Conservation (phyloP, 92 coral and sea anemone genomes). For the Paramuricea clavata region DNA sequence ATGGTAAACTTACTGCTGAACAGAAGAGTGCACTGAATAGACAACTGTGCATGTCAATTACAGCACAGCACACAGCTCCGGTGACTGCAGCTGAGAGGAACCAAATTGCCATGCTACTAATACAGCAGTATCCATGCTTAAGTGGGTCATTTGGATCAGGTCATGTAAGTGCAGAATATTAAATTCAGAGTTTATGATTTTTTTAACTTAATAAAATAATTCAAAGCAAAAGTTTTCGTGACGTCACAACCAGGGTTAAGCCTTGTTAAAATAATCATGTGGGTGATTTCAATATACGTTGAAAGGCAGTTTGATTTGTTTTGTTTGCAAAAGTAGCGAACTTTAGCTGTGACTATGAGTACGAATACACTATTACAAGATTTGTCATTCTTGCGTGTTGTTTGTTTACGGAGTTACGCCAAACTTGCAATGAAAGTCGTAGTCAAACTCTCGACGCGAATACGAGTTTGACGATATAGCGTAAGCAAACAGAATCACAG, state of each 20-base stretch:
- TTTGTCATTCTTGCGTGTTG: neutral
- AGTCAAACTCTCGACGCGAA: no score
- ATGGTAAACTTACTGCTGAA: neutral
- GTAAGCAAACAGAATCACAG: no score
- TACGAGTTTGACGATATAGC: no score
- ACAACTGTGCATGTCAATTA: constrained; percentile 16
- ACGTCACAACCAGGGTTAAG: neutral
- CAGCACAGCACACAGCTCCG: neutral
- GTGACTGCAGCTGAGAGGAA: constrained; percentile 11
- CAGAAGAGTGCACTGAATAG: constrained; percentile 18
- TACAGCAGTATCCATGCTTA: constrained; percentile 13
- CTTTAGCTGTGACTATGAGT: neutral
- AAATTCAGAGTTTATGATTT: neutral
- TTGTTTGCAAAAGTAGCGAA: neutral
- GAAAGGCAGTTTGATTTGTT: neutral
- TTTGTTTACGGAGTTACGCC: neutral
- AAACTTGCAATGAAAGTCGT: neutral
- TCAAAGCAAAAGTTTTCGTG: neutral
- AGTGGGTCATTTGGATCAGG: constrained; percentile 25
- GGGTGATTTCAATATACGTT: neutral
- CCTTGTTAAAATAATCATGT: neutral
- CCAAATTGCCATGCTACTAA: constrained; percentile 26
- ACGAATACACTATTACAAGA: neutral
- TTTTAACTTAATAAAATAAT: neutral
- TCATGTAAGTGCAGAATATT: constrained; percentile 16